Base-by-base conservation (phyloP, 2,888 invertebrate species). In the Machimus atricapillus region DNA sequence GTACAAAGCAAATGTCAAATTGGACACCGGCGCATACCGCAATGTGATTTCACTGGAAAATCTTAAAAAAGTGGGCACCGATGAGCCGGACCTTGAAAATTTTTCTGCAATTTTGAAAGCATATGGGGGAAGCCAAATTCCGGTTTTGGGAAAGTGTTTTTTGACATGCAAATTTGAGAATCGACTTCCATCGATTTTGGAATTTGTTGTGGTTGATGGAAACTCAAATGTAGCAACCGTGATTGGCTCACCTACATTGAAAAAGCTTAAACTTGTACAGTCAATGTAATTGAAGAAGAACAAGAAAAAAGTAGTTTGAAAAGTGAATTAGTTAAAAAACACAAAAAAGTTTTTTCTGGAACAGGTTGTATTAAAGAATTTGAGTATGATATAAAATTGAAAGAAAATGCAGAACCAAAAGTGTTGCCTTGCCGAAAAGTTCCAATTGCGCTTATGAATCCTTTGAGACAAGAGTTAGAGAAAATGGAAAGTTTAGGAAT, bases 311-410 rank as follows among this genome's bases (percentile, higher is more conserved):
- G 23, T 74, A 74, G 74, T 74, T 74, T 74, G 27, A 74, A 74
- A 74, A 74, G 2, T 74, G 74, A 74, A 2, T 74, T 34, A 1
- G 12, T 74, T 74, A 74, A 31, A 74, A 74, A 74, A 74, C 12
- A 74, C 74, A 74, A 74, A 74, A 74, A 27, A 74, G 34, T 74
- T 34, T 34, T 74, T 74, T 74, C 27, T 34, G 74, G 74, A 31
- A 74, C 27, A 74, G 74, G 74, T 74, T 74, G 74, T 23, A 74
- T n/a, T 52, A 52, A 52, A 52, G n/a, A 52, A 19, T 78, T 78
- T 37, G 78, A 78, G 5, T 78, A 78, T 78, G 40, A 78, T 37
- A 85, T 87, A n/a, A 77, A 87, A 66, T n/a, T 87, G n/a, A 87
- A 87, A 83, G 73, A 83, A 19, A 73, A 83, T 83, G 73, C 74